Percentiles rank a stretch among this genome's conserved stretches.
These are phyloP conservation scores for Poeciliopsis retropinna DNA, from an alignment of 2,113 vertebrate genomes.

Conservation along the genomic window DNA sequence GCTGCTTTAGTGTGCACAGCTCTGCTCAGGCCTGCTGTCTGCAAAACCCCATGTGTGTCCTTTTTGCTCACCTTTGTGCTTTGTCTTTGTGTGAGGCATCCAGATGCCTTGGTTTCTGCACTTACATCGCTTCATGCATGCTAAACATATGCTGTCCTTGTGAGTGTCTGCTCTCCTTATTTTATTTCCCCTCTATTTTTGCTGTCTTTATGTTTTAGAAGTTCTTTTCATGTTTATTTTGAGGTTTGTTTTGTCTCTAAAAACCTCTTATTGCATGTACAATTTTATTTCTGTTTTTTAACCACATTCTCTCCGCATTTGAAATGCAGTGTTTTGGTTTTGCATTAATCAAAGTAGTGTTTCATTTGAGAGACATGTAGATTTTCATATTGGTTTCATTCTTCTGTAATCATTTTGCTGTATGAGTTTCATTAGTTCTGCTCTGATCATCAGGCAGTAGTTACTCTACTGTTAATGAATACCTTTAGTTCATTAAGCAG, in stretches of 20 bases:
- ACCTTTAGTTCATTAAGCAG: slow-evolving; percentile 63
- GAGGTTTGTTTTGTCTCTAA: slow-evolving; percentile 48
- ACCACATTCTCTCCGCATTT: slow-evolving; percentile 73
- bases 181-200: slow-evolving; percentile 56
- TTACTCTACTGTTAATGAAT: slow-evolving; percentile 66
- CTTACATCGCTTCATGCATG: slow-evolving; percentile 81
- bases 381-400: slow-evolving; percentile 76
- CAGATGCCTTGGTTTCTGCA: slow-evolving; percentile 71
- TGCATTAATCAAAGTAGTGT: slow-evolving; percentile 79
- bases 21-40: slow-evolving; percentile 77
- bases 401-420: slow-evolving; percentile 79
- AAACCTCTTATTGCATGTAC: slow-evolving; percentile 69
- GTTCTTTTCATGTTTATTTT: slow-evolving; percentile 47
- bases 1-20: slow-evolving; percentile 80
- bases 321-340: slow-evolving; percentile 76
- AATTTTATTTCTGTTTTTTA: slow-evolving; percentile 67
- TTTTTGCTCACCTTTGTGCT: slow-evolving; percentile 79
- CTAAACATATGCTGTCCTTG: slow-evolving; percentile 71
- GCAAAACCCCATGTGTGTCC: slow-evolving; percentile 79
- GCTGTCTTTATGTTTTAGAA: slow-evolving; percentile 48
- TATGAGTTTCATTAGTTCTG: slow-evolving; percentile 76
- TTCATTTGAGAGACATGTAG: slow-evolving; percentile 80
- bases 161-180: slow-evolving; percentile 68
- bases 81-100: slow-evolving; percentile 72
- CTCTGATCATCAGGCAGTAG: slow-evolving; percentile 69